A percentile compares a stretch with the other conserved stretches of the same genome.
phyloP scores from a whole-genome alignment of 2,113 vertebrate genomes.

The Apeltes quadracus region DNA sequence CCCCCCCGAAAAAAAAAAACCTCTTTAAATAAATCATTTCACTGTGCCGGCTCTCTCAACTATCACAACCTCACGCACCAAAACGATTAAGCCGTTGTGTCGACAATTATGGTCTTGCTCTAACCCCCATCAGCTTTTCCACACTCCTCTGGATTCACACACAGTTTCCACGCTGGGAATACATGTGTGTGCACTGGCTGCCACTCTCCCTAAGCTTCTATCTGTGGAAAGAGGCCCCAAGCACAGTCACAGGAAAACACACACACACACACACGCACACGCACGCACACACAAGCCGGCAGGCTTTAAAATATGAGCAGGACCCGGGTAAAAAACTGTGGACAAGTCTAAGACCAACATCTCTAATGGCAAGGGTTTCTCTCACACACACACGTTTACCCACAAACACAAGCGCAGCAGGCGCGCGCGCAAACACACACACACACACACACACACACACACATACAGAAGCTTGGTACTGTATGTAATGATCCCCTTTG shows the following conservation, averaged over 20 bases:
- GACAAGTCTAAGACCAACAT: conserved; percentile 46
- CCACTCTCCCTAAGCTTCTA: conserved; percentile 48
- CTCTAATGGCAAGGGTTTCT: conserved; percentile 50
- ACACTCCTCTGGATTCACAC: conserved; percentile 45
- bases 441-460: conserved; percentile 13
- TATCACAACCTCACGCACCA: conserved; percentile 1
- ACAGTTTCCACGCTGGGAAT: conserved; percentile 44
- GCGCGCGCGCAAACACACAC: conserved; percentile 21
- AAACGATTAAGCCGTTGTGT: conserved; percentile 8
- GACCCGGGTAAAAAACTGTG: conserved; percentile 54
- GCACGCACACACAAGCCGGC: conserved; percentile 15
- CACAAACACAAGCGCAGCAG: conserved; percentile 22
- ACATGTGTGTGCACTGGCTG: conserved; percentile 48
- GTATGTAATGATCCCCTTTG: conserved; percentile 58
- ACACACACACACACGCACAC: conserved; percentile 2
- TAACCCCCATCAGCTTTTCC: conserved; percentile 35
- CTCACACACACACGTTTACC: conserved; percentile 13
- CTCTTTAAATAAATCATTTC: too few relatives aligned
- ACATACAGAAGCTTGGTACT: conserved; percentile 24
- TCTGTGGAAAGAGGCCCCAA: conserved; percentile 36
- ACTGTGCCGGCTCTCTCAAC: background rate
- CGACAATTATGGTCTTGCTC: conserved; percentile 23
- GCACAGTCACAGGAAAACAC: conserved; percentile 6
- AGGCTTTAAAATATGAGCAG: conserved; percentile 40
- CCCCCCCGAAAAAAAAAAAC: background rate